Evolutionary conservation across 2,888 invertebrate species (phyloP).

Genomic region (Anthophora plumipes): DNA sequence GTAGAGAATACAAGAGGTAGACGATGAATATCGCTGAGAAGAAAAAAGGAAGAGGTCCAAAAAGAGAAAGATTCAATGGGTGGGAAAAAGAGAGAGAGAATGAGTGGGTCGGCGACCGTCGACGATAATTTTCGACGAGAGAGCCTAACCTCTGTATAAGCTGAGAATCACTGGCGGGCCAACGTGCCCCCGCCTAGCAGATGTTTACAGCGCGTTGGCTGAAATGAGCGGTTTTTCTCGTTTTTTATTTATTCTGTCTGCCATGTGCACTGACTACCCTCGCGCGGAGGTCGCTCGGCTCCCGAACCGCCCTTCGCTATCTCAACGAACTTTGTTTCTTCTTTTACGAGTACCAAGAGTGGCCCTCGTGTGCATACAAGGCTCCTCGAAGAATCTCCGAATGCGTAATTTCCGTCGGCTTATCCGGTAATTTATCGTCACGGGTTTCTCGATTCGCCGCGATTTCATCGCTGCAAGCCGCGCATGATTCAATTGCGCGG

Average conservation of each 20-base stretch:
- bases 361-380: neutral
- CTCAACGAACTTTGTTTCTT: constrained; percentile 42
- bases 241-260: constrained; percentile 79
- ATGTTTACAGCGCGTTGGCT: constrained; percentile 80
- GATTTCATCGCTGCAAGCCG: neutral
- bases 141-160: constrained; percentile 11
- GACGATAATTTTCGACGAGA: constrained; percentile 12
- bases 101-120: neutral
- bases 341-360: neutral
- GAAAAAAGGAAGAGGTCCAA: constrained; percentile 20
- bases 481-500: constrained; percentile 17
- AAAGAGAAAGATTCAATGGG: constrained; percentile 5
- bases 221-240: constrained; percentile 78
- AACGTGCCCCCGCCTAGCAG: constrained; percentile 81
- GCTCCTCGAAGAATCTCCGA: neutral
- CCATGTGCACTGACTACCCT: constrained; percentile 76
- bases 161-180: constrained; percentile 75
- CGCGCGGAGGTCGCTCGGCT: constrained; percentile 70
- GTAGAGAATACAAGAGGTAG: constrained; percentile 45
- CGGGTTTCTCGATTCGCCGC: neutral
- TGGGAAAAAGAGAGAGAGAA: neutral
- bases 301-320: constrained; percentile 64
- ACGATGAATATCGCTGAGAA: constrained; percentile 35
- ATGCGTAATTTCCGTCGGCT: constrained; percentile 7
- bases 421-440: constrained; percentile 27